Evolutionary conservation across 2,888 invertebrate genomes (phyloP).

Genomic region (Epistrophe grossulariae): DNA sequence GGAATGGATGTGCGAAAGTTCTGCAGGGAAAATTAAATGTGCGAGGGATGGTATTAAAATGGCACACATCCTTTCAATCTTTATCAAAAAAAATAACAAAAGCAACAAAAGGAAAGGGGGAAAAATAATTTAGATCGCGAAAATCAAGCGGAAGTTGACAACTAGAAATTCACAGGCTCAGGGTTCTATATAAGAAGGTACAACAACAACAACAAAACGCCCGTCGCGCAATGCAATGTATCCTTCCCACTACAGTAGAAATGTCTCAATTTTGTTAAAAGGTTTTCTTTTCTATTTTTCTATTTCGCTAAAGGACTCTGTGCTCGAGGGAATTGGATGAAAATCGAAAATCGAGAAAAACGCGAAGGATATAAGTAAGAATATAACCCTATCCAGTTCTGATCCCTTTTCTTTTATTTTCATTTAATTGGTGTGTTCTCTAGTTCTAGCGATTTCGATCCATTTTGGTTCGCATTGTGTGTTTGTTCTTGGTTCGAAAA

Average conservation of each 20-base stretch:
- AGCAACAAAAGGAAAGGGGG: conserved; percentile 25
- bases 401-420: conserved; percentile 51
- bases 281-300: conserved; percentile 18
- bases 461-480: conserved; percentile 41
- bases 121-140: conserved; percentile 63
- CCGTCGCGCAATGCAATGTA: conserved; percentile 25
- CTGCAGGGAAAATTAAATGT: conserved; percentile 44
- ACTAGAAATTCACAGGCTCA: conserved; percentile 35
- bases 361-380: conserved; percentile 17
- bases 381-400: conserved; percentile 50
- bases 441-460: conserved; percentile 39
- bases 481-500: conserved; percentile 19
- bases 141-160: conserved; percentile 62
- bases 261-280: conserved; percentile 66
- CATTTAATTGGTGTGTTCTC: conserved; percentile 63
- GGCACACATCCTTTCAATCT: conserved; percentile 52
- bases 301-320: background rate
- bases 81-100: background rate
- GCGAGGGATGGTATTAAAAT: conserved; percentile 69
- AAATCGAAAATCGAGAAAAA: conserved; percentile 25
- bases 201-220: background rate
- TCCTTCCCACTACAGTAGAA: conserved; percentile 47
- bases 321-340: conserved; percentile 14
- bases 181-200: background rate
- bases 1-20: conserved; percentile 65